Conservation (phyloP, 2,888 invertebrate genomes). For the Rhogogaster chlorosoma region DNA sequence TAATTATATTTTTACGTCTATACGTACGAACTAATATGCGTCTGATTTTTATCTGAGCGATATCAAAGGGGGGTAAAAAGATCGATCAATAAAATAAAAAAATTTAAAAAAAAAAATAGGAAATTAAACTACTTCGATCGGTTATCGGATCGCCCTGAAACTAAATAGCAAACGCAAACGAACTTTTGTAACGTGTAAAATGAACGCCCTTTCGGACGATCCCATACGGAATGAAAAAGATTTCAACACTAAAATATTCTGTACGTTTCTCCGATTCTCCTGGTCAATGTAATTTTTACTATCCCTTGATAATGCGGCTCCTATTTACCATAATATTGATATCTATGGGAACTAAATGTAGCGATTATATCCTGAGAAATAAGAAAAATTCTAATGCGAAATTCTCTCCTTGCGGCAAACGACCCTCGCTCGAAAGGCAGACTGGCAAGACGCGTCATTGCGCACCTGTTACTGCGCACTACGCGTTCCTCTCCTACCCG, state of each 20-base stretch:
- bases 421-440: constrained; percentile 63
- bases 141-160: not conserved
- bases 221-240: constrained; percentile 17
- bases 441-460: constrained; percentile 63
- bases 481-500: constrained; percentile 55
- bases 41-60: not conserved
- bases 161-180: not conserved
- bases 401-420: constrained; percentile 61
- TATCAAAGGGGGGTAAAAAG: not conserved
- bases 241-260: constrained; percentile 24
- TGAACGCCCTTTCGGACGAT: not conserved
- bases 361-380: constrained; percentile 60
- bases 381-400: constrained; percentile 63
- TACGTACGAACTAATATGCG: not conserved
- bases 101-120: not conserved
- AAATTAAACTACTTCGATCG: not conserved
- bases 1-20: not conserved
- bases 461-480: constrained; percentile 65
- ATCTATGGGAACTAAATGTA: constrained; percentile 21
- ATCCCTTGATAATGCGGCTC: not conserved
- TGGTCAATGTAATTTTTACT: not conserved
- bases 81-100: too few relatives aligned
- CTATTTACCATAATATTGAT: constrained; percentile 43
- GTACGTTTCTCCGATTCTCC: not conserved
- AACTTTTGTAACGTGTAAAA: not conserved